A percentile compares a stretch with the other conserved stretches of the same genome.
Conservation (phyloP, 2,888 invertebrate genomes). For the Digitonthophagus gazella region DNA sequence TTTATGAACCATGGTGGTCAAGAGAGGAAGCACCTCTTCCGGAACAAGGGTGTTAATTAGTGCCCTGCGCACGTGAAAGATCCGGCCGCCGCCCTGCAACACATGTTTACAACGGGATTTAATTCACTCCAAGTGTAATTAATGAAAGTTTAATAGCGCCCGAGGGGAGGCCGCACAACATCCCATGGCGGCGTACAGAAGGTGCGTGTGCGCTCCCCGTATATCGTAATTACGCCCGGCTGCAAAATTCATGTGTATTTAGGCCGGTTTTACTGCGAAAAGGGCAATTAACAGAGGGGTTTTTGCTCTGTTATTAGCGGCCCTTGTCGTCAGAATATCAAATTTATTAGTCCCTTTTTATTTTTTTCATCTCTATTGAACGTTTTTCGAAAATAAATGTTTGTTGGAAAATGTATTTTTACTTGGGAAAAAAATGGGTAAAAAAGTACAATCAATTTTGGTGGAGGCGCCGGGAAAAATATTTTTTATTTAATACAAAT, state of each 20-base stretch:
- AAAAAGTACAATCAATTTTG: no score
- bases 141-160: constrained; percentile 22
- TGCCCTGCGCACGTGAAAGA: constrained; percentile 8
- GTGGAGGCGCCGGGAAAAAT: not conserved
- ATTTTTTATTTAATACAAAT: no score
- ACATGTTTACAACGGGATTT: constrained; percentile 21
- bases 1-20: not conserved
- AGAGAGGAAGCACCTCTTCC: constrained; percentile 1
- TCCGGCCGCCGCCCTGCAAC: constrained; percentile 12
- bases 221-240: constrained; percentile 8
- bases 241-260: constrained; percentile 9
- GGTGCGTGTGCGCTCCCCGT: constrained; percentile 1
- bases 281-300: not conserved
- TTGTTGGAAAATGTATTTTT: no score
- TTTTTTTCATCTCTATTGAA: not conserved
- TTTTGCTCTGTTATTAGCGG: not conserved
- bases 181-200: not conserved
- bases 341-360: not conserved
- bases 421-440: no score
- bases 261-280: constrained; percentile 10
- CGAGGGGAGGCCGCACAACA: constrained; percentile 8
- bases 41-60: constrained; percentile 16
- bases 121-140: constrained; percentile 23
- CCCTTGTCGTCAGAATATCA: not conserved
- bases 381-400: no score